Conservation (phyloP, 2,888 invertebrate species). For the Fragum sueziense region DNA sequence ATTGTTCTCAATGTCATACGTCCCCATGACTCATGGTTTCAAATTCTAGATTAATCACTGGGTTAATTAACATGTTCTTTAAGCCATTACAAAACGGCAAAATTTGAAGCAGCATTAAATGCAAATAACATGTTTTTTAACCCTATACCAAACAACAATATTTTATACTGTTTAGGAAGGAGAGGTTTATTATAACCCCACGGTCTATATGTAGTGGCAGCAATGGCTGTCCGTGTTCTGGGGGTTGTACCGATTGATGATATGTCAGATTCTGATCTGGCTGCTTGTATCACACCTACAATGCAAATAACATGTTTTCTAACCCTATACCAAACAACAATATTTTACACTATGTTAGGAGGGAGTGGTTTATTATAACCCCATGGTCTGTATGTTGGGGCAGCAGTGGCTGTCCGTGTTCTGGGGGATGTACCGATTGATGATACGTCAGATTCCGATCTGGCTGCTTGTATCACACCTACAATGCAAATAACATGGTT, state of each 20-base stretch:
- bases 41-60: too few relatives aligned
- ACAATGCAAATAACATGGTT: not conserved
- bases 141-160: too few relatives aligned
- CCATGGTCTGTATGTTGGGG: conserved; percentile 44
- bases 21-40: too few relatives aligned
- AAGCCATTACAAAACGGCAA: too few relatives aligned
- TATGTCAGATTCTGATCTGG: conserved; percentile 77
- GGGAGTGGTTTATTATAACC: conserved; percentile 60
- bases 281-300: conserved; percentile 60
- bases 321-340: too few relatives aligned
- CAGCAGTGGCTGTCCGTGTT: conserved; percentile 44
- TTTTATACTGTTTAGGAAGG: conserved; percentile 45
- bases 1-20: too few relatives aligned
- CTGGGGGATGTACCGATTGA: conserved; percentile 57
- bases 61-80: too few relatives aligned
- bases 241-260: conserved; percentile 59
- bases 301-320: too few relatives aligned
- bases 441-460: conserved; percentile 76
- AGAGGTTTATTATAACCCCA: conserved; percentile 62
- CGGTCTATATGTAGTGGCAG: conserved; percentile 30
- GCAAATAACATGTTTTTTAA: too few relatives aligned
- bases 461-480: conserved; percentile 64
- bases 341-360: too few relatives aligned
- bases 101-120: too few relatives aligned
- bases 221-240: conserved; percentile 40